phyloP scores from a whole-genome alignment of 2,113 vertebrate species.

The Salvelinus namaycush region DNA sequence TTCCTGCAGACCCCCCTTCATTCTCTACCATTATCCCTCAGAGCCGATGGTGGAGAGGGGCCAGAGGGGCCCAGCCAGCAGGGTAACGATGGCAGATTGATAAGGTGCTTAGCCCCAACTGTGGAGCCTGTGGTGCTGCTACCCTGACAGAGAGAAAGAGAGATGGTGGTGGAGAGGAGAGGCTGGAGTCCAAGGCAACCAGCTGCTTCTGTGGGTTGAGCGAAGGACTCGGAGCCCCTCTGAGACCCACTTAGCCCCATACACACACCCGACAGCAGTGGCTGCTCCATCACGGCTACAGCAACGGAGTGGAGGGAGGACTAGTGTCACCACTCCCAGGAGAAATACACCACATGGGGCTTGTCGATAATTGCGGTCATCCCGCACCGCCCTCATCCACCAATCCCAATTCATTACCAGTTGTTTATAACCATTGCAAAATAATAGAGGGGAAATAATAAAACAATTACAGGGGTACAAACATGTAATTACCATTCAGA shows the following conservation, averaged over 20 bases:
- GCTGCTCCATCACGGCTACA: too few species aligned
- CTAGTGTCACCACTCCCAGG: not conserved
- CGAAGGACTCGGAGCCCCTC: too few species aligned
- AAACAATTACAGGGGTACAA: conserved; percentile 45
- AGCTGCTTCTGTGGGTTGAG: not conserved
- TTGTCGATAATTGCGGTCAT: conserved; percentile 43
- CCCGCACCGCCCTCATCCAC: conserved; percentile 4
- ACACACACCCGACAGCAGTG: too few species aligned
- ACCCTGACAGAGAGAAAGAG: not conserved
- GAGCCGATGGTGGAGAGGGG: not conserved
- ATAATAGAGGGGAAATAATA: conserved; percentile 46
- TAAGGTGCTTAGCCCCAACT: conserved; percentile 2
- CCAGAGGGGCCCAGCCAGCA: conserved; percentile 16
- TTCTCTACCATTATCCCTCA: too few species aligned
- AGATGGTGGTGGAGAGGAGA: not conserved
- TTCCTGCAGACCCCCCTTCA: too few species aligned
- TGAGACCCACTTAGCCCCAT: too few species aligned
- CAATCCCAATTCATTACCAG: conserved; percentile 53
- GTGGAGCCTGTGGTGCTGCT: conserved; percentile 8
- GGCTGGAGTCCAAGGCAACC: not conserved
- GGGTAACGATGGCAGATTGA: conserved; percentile 18
- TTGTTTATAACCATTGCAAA: conserved; percentile 37
- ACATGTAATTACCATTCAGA: conserved; percentile 60
- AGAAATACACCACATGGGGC: conserved; percentile 9
- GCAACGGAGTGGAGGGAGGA: not conserved